Base-by-base conservation (phyloP, 2,113 vertebrate genomes). In the Tragelaphus scriptus region DNA sequence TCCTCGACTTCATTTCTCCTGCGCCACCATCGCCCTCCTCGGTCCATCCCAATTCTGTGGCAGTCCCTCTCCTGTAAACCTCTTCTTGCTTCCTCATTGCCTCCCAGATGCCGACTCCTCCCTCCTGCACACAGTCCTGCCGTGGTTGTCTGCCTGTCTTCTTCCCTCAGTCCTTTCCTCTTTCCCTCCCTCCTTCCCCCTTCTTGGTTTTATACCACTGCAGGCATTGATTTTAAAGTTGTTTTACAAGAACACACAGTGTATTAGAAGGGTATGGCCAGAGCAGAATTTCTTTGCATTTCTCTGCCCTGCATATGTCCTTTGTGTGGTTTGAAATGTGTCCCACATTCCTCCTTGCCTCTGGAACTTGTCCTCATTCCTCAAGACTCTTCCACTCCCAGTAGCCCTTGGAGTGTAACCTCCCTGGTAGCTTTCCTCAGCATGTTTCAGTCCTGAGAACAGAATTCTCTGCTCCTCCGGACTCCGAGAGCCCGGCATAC, bases 51-150 rank as follows among this genome's bases (percentile, higher is more conserved):
- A 61, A 3, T n/a, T 16, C 9, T 8, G 17, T 58, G 79, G 17
- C 6, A 2, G 5, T n/a, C 79, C n/a, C 36, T 81, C 89, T 58
- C 3, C 53, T 23, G 8, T 19, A 58, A 63, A 85, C n/a, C 17
- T 53, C 21, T 16, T 17, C 49, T 56, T 15, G 25, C n/a, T 47
- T 30, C 53, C 30, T 87, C 19, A 0, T 5, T 40, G 47, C 56
- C 32, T 79, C 1, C 26, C 77, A 65, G 26, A 5, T 16, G 36
- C 4, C 0, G 14, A 36, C 53, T 44, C 44, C 65, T 61, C 49
- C 88, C 21, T 59, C 12, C 10, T 13, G 0, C 3, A 1, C 0
- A 3, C 21, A 49, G 58, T n/a, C 2, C 40, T 3, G 4, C 36
- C 17, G 5, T 32, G 25, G 10, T 9, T 25, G 75, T 44, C 59